Conservation (phyloP, 2,113 vertebrate genomes). For the Pantherophis guttatus region DNA sequence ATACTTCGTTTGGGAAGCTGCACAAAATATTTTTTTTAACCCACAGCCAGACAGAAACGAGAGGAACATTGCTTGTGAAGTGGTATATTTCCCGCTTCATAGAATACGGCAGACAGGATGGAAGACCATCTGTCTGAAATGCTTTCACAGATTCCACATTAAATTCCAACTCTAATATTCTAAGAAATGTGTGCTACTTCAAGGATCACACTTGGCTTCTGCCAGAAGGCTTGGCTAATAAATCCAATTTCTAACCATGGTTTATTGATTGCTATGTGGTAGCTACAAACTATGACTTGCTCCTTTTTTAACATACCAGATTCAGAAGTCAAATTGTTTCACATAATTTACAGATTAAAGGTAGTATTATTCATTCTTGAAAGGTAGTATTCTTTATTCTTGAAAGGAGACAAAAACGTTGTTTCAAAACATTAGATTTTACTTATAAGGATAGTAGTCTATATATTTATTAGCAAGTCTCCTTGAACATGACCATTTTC, state of each 20-base stretch:
- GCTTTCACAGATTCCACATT: neutral
- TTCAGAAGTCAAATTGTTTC: neutral
- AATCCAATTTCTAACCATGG: neutral
- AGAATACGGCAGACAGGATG: neutral
- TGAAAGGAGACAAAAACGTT: slow-evolving; percentile 30
- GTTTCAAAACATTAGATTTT: slow-evolving; percentile 50
- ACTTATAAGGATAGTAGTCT: slow-evolving; percentile 50
- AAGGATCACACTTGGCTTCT: neutral
- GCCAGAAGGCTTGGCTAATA: neutral
- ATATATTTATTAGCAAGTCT: slow-evolving; percentile 45
- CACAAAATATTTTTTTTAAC: neutral
- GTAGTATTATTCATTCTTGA: neutral
- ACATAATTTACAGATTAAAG: neutral
- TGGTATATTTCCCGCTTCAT: neutral
- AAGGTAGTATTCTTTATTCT: neutral
- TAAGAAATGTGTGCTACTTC: neutral
- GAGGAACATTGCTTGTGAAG: neutral
- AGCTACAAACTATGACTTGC: neutral
- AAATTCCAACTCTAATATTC: neutral
- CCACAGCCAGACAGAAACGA: neutral
- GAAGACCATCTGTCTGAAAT: neutral
- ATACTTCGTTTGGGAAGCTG: neutral
- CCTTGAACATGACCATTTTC: slow-evolving; percentile 52
- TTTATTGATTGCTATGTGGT: neutral
- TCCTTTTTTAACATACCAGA: neutral